Conservation (phyloP, 92 coral and sea anemone species). For the Parazoanthus atlanticus region DNA sequence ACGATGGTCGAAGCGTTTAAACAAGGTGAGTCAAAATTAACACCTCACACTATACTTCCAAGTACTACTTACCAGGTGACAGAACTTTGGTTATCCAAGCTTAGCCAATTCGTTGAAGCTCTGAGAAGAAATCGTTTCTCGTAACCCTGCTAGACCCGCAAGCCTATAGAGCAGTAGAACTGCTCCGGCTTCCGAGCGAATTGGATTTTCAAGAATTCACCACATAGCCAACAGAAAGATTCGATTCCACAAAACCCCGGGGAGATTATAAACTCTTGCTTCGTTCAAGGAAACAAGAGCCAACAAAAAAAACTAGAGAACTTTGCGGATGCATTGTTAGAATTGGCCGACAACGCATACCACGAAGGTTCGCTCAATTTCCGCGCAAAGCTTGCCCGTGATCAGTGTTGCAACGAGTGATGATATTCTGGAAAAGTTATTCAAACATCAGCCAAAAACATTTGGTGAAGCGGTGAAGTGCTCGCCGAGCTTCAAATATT, state of each 20-base stretch:
- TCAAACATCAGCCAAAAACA: conserved; percentile 8
- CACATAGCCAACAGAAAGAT: neutral
- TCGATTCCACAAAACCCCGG: conserved; percentile 28
- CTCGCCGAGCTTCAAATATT: conserved; percentile 16
- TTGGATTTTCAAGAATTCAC: conserved; percentile 18
- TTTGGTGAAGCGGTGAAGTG: conserved; percentile 22
- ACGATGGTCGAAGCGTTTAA: no score
- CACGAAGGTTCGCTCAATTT: conserved; percentile 25
- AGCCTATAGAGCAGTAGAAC: conserved; percentile 30
- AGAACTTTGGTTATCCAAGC: conserved; percentile 12
- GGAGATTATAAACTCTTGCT: conserved; percentile 30
- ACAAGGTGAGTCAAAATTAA: conserved; percentile 10
- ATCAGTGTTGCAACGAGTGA: neutral
- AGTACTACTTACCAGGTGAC: neutral
- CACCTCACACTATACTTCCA: conserved; percentile 21
- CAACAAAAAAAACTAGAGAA: conserved; percentile 4
- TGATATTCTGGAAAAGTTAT: conserved; percentile 17
- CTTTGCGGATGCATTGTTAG: conserved; percentile 1
- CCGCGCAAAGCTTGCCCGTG: conserved; percentile 13
- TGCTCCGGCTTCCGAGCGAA: conserved; percentile 13
- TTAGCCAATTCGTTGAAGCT: neutral
- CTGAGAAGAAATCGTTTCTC: conserved; percentile 8
- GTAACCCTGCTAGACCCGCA: conserved; percentile 27
- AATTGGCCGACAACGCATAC: conserved; percentile 15
- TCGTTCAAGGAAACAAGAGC: conserved; percentile 19